Conservation (phyloP, 1,140 invertebrate species). For the Lanistes nyassanus region DNA sequence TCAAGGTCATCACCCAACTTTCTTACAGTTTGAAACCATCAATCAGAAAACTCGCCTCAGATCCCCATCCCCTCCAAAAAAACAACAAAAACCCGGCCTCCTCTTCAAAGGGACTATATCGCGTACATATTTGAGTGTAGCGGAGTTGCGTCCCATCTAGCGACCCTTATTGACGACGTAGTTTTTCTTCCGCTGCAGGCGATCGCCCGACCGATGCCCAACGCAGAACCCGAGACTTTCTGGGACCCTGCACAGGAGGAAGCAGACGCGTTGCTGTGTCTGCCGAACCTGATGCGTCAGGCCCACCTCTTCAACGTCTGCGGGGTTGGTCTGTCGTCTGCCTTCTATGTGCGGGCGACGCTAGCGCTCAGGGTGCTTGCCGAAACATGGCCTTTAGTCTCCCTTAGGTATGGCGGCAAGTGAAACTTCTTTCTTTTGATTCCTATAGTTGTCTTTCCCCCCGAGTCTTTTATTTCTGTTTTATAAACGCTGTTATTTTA, state of each 20-base stretch:
- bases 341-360: constrained; percentile 41
- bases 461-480: too few relatives aligned
- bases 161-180: too few relatives aligned
- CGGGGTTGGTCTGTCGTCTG: constrained; percentile 46
- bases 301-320: constrained; percentile 45
- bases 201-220: not conserved
- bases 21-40: not conserved
- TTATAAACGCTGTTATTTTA: too few relatives aligned
- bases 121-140: too few relatives aligned
- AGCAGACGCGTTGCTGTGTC: constrained; percentile 9
- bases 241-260: not conserved
- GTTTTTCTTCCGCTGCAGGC: not conserved
- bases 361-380: constrained; percentile 48
- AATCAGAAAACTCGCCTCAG: not conserved
- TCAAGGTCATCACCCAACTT: constrained; percentile 25
- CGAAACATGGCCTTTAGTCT: constrained; percentile 34
- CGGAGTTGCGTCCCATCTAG: too few relatives aligned
- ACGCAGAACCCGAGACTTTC: constrained; percentile 22
- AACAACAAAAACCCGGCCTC: not conserved
- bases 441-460: too few relatives aligned
- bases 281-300: constrained; percentile 51
- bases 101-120: too few relatives aligned
- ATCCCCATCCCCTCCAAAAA: too few relatives aligned
- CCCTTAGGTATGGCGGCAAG: constrained; percentile 24
- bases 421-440: too few relatives aligned